Conservation (phyloP, 2,113 vertebrate species). For the Rhabdornis inornatus region DNA sequence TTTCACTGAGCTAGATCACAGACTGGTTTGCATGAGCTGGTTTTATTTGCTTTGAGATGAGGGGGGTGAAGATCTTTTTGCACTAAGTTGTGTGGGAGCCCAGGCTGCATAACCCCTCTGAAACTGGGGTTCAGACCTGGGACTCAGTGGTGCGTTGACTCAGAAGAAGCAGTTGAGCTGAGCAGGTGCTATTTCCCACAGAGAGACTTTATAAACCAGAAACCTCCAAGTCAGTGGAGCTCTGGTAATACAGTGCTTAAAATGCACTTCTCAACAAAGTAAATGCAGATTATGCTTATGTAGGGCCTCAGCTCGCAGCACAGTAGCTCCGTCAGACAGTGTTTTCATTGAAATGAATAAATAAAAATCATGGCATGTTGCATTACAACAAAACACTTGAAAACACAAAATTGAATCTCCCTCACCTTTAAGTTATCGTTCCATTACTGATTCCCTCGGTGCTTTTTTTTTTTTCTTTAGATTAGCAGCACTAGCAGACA, state of each 20-base stretch:
- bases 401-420: background rate
- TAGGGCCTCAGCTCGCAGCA: background rate
- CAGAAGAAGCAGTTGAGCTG: background rate
- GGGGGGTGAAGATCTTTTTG: background rate
- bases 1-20: background rate
- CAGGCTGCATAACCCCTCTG: background rate
- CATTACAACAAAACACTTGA: background rate
- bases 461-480: background rate
- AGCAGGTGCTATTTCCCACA: background rate
- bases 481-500: constrained; percentile 1
- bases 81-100: background rate
- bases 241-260: background rate
- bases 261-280: background rate
- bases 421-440: background rate
- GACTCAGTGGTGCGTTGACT: background rate
- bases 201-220: background rate
- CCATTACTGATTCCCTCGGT: background rate
- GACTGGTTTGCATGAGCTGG: background rate
- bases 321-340: background rate
- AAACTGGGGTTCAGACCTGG: background rate
- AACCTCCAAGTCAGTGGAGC: background rate
- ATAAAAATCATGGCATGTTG: background rate
- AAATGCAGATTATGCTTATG: background rate
- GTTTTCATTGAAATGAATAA: background rate
- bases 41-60: background rate